phyloP scores from a whole-genome alignment of 2,797 vertebrate genomes.

The Staurois parvus region DNA sequence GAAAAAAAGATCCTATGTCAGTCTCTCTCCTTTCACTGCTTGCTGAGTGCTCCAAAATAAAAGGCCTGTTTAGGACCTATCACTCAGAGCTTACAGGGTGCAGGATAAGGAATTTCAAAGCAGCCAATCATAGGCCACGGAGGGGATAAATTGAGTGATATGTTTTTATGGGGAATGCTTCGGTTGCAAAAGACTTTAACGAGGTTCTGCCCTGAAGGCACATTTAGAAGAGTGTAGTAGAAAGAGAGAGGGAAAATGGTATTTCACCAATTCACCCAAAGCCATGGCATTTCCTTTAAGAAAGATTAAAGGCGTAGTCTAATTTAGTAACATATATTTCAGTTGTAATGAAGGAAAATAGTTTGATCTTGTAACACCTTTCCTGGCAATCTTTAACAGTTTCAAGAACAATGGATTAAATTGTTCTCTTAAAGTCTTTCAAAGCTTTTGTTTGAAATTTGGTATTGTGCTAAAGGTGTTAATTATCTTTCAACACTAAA shows the following conservation, averaged over 20 bases:
- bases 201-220: constrained; percentile 54
- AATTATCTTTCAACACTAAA: constrained; percentile 39
- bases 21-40: constrained; percentile 47
- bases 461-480: constrained; percentile 4
- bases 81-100: constrained; percentile 49
- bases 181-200: constrained; percentile 61
- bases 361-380: constrained; percentile 51
- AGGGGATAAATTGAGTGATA: constrained; percentile 60
- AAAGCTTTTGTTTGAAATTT: constrained; percentile 6
- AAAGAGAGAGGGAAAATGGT: constrained; percentile 22
- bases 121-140: constrained; percentile 40
- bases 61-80: constrained; percentile 56
- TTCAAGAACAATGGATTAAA: constrained; percentile 16
- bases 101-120: constrained; percentile 52
- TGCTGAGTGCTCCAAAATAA: constrained; percentile 52
- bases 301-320: constrained; percentile 54
- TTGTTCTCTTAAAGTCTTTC: not conserved
- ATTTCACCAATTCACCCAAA: constrained; percentile 47
- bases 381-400: not conserved
- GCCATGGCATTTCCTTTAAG: constrained; percentile 55
- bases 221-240: constrained; percentile 46
- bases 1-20: constrained; percentile 49
- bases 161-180: constrained; percentile 63
- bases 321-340: constrained; percentile 51
- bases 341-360: constrained; percentile 47